Percentiles rank a stretch among this genome's conserved stretches.
Conservation (phyloP, 2,113 vertebrate species). For the Telmatochromis sp. region DNA sequence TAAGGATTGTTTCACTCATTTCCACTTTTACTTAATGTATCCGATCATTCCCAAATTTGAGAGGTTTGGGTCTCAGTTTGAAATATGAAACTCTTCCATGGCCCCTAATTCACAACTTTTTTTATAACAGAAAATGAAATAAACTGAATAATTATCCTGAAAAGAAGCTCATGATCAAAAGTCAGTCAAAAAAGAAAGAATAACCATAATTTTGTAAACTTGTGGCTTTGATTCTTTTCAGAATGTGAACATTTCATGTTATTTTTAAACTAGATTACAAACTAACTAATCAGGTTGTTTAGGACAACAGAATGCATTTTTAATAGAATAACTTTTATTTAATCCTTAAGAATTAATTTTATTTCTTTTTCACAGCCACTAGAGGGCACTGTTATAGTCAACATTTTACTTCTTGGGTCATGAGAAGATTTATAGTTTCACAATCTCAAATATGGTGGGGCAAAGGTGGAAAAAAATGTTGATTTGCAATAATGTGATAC, state of each 20-base stretch:
- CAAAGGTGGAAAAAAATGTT: too few relatives aligned
- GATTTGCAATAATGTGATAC: accelerated
- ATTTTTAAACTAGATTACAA: not conserved
- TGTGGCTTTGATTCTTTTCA: not conserved
- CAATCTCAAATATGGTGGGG: too few relatives aligned
- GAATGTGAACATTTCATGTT: not conserved
- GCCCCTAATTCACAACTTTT: not conserved
- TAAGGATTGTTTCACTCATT: not conserved
- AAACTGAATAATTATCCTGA: not conserved
- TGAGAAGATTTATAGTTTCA: too few relatives aligned
- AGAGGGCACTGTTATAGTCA: too few relatives aligned
- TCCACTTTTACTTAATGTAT: not conserved
- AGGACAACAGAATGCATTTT: not conserved
- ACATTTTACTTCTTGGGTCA: too few relatives aligned
- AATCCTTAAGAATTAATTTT: not conserved
- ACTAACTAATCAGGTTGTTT: not conserved
- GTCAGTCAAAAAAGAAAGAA: not conserved
- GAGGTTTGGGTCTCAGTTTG: accelerated
- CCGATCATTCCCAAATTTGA: not conserved
- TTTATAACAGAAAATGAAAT: not conserved
- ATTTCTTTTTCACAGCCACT: too few relatives aligned
- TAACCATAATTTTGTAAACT: not conserved
- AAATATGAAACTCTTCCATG: not conserved
- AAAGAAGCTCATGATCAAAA: not conserved
- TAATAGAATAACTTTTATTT: not conserved